These are phyloP conservation scores for Hypsopygia costalis DNA, from an alignment of 2,888 invertebrate genomes.

Conservation along the genomic window DNA sequence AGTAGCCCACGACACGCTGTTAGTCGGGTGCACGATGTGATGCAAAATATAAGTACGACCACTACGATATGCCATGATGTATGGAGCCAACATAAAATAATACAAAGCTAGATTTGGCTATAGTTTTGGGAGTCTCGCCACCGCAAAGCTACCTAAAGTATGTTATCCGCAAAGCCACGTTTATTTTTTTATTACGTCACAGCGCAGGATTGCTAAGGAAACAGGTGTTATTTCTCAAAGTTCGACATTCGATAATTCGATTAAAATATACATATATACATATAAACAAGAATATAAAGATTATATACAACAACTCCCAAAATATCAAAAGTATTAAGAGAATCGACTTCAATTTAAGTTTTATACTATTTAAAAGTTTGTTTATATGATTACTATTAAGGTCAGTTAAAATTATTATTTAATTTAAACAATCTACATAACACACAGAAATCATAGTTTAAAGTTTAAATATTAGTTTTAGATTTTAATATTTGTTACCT, in stretches of 20 bases:
- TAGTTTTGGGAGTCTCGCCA: background rate
- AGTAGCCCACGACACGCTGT: constrained; percentile 32
- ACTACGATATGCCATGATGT: constrained; percentile 30
- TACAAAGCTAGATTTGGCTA: constrained; percentile 15
- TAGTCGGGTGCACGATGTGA: constrained; percentile 51
- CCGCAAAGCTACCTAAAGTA: background rate
- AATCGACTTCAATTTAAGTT: constrained; percentile 32
- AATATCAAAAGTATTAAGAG: constrained; percentile 10
- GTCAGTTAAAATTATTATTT: no score
- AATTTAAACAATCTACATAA: no score
- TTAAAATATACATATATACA: background rate
- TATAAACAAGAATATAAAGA: constrained; percentile 15
- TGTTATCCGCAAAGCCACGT: constrained; percentile 1
- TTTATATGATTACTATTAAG: background rate
- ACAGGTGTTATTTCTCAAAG: background rate
- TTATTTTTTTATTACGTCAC: background rate
- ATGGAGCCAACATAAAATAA: constrained; percentile 40
- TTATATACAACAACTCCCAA: constrained; percentile 16
- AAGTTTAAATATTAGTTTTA: no score
- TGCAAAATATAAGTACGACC: constrained; percentile 48
- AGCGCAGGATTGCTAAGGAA: constrained; percentile 1
- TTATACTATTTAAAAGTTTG: background rate
- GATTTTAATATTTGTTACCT: no score
- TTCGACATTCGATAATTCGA: background rate
- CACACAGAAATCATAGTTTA: no score